phyloP scores from a whole-genome alignment of 2,797 vertebrate species.

The Limosa lapponica region DNA sequence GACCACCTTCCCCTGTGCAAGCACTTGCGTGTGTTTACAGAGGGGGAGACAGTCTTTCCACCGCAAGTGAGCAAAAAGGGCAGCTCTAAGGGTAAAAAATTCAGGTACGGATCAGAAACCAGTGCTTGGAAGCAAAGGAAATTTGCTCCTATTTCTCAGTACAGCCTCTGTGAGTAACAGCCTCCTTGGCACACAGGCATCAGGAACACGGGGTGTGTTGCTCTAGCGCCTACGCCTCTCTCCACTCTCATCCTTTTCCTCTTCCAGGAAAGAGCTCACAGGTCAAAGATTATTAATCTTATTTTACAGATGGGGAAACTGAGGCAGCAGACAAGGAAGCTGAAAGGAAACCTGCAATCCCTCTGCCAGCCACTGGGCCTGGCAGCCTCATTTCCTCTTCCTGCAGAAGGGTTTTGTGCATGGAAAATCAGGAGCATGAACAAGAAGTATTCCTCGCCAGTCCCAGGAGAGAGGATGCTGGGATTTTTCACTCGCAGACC shows the following conservation, averaged over 20 bases:
- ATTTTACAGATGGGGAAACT: not conserved
- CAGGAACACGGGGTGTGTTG: not conserved
- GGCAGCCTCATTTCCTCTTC: not conserved
- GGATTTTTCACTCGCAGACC: not conserved
- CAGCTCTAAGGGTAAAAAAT: not conserved
- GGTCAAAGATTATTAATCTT: not conserved
- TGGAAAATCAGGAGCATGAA: rapidly evolving
- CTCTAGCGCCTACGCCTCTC: not conserved
- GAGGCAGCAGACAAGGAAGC: not conserved
- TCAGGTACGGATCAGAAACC: not conserved
- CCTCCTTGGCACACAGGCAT: not conserved
- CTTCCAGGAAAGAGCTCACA: not conserved
- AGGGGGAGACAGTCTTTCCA: not conserved
- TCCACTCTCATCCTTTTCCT: not conserved
- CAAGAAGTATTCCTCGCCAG: not conserved
- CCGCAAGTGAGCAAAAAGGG: not conserved
- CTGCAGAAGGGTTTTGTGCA: not conserved
- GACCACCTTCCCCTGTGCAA: not conserved
- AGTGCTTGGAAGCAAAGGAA: not conserved
- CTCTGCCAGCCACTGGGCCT: not conserved
- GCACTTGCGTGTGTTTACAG: not conserved
- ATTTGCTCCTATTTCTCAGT: not conserved
- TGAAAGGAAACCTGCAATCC: not conserved
- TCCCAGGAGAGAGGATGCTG: not conserved
- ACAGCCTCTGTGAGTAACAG: not conserved